phyloP scores from a whole-genome alignment of 2,797 vertebrate genomes.

The Sphenopsis melanotis region DNA sequence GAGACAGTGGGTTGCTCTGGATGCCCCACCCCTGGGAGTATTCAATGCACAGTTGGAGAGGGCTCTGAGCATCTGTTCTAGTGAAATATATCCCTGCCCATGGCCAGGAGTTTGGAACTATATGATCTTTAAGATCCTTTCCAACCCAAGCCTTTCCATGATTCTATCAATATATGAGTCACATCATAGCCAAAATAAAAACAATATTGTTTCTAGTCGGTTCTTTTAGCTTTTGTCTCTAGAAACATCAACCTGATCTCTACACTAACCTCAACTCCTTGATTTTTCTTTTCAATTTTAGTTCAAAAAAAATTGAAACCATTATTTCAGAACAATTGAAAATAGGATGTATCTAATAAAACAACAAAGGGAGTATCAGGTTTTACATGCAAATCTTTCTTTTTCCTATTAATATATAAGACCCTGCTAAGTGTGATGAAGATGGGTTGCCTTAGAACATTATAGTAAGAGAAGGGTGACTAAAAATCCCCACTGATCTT shows the following conservation, averaged over 20 bases:
- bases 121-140: neutral
- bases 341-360: neutral
- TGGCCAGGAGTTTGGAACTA: fast-evolving
- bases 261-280: neutral
- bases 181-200: neutral
- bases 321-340: neutral
- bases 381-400: neutral
- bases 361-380: neutral
- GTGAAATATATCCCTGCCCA: neutral
- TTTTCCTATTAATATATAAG: neutral
- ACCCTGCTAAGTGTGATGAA: neutral
- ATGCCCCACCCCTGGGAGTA: neutral
- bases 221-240: neutral
- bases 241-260: neutral
- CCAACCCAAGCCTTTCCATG: neutral
- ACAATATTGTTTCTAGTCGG: neutral
- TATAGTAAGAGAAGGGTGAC: neutral
- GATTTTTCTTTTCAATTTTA: neutral
- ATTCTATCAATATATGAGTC: neutral
- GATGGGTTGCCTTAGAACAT: neutral
- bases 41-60: fast-evolving
- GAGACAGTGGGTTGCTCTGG: neutral
- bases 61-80: neutral
- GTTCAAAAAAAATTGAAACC: neutral
- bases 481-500: neutral